Conservation (phyloP, 2,888 invertebrate genomes). For the Cheilosia pagana region DNA sequence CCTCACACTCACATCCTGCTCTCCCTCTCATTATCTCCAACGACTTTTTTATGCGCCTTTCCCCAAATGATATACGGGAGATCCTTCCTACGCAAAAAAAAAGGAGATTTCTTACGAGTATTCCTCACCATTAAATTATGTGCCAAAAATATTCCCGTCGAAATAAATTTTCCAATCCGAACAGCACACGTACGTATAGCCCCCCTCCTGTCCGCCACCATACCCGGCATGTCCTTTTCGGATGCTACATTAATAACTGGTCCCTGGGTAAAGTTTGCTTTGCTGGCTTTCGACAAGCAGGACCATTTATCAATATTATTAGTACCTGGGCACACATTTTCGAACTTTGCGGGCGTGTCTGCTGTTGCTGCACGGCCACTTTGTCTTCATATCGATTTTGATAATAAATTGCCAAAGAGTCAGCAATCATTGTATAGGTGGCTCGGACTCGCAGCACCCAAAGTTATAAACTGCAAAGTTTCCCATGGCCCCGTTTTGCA, state of each 20-base stretch:
- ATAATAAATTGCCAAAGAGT: conserved; percentile 48
- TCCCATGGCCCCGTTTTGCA: no score
- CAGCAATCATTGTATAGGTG: conserved; percentile 40
- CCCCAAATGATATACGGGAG: neutral
- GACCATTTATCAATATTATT: conserved; percentile 68
- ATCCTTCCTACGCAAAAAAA: neutral
- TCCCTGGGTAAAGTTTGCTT: conserved; percentile 46
- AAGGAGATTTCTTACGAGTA: conserved; percentile 16
- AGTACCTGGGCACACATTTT: conserved; percentile 61
- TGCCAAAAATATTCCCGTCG: conserved; percentile 59
- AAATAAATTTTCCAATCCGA: conserved; percentile 67
- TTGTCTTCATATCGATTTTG: conserved; percentile 55
- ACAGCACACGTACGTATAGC: conserved; percentile 13
- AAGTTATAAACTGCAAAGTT: conserved; percentile 23
- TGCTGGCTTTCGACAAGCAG: conserved; percentile 53
- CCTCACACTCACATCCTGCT: neutral
- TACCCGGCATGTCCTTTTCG: conserved; percentile 19
- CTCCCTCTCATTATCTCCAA: conserved; percentile 6
- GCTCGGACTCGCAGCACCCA: neutral
- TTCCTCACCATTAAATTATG: conserved; percentile 61
- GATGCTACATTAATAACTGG: conserved; percentile 61
- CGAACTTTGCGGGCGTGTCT: conserved; percentile 66
- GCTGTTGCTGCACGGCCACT: conserved; percentile 28
- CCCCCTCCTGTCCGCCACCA: neutral
- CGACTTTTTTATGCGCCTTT: neutral